phyloP scores from a whole-genome alignment of 2,113 vertebrate genomes.

The Rostratula benghalensis region DNA sequence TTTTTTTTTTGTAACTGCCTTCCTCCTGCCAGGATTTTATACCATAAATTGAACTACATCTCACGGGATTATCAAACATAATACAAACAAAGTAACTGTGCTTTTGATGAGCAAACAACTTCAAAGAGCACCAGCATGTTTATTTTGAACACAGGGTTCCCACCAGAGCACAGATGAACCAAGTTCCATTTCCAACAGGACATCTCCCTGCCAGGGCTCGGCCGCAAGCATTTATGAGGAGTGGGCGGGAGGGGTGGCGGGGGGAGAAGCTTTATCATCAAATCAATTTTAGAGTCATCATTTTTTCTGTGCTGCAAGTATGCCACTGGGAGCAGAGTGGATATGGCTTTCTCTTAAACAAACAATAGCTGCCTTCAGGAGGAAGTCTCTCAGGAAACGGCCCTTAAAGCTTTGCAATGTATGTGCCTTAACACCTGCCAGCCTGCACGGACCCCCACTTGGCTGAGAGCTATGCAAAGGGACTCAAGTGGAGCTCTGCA shows the following conservation, averaged over 20 bases:
- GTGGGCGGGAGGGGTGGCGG: neutral
- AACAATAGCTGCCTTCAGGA: conserved; percentile 35
- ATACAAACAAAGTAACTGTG: conserved; percentile 49
- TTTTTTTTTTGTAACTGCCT: neutral
- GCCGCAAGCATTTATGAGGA: conserved; percentile 30
- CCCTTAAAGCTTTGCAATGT: neutral
- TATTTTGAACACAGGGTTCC: conserved; percentile 50
- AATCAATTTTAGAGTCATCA: conserved; percentile 4
- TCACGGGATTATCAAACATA: conserved; percentile 22
- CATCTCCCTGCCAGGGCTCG: conserved; percentile 47
- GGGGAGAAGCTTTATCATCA: conserved; percentile 22
- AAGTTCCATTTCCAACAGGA: conserved; percentile 50
- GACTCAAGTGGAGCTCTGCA: neutral
- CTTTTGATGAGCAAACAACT: conserved; percentile 66
- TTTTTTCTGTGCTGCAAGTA: neutral
- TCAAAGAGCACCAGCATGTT: conserved; percentile 46
- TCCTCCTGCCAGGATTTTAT: conserved; percentile 42
- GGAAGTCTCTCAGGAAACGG: conserved; percentile 43
- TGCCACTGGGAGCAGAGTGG: conserved; percentile 5
- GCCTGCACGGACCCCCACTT: neutral
- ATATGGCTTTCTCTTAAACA: neutral
- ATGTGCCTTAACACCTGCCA: conserved; percentile 14
- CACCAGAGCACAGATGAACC: conserved; percentile 20
- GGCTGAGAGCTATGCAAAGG: neutral
- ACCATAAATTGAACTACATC: conserved; percentile 14